A percentile compares a stretch with the other conserved stretches of the same genome.
Conservation (phyloP, 2,888 invertebrate genomes). For the Danaus chrysippus region DNA sequence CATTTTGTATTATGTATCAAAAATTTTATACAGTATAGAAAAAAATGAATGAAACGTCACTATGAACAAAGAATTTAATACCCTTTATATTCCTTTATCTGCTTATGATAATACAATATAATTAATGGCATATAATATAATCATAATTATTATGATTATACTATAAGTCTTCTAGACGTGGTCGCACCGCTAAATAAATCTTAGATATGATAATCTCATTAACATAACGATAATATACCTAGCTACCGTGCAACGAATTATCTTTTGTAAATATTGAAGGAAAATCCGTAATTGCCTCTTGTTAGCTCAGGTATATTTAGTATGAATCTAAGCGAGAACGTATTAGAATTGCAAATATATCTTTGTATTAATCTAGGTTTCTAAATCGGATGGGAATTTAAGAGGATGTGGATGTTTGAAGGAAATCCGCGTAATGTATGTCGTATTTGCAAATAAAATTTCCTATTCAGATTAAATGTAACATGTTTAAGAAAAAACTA, state of each 20-base stretch:
- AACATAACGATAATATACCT: constrained; percentile 41
- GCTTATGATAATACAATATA: constrained; percentile 1
- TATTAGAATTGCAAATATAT: constrained; percentile 41
- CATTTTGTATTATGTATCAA: too few relatives aligned
- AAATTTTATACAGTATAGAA: too few relatives aligned
- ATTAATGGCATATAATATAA: constrained; percentile 1
- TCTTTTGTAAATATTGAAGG: constrained; percentile 68
- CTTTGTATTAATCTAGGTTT: constrained; percentile 34
- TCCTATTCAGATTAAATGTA: too few relatives aligned
- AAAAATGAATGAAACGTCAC: too few relatives aligned
- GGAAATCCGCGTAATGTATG: not conserved
- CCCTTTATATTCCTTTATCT: too few relatives aligned
- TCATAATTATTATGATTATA: constrained; percentile 5
- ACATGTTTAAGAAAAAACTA: too few relatives aligned
- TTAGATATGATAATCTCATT: constrained; percentile 36
- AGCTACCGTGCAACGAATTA: constrained; percentile 63
- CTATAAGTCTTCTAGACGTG: constrained; percentile 12
- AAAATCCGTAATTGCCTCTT: constrained; percentile 63
- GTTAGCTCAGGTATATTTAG: constrained; percentile 67
- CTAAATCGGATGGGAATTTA: constrained; percentile 7
- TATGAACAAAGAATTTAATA: too few relatives aligned
- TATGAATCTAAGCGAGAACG: constrained; percentile 48
- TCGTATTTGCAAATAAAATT: too few relatives aligned
- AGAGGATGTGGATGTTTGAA: not conserved
- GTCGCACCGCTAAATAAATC: constrained; percentile 26